These are phyloP conservation scores for Chelmon rostratus DNA, from an alignment of 2,797 vertebrate species.

Conservation along the genomic window DNA sequence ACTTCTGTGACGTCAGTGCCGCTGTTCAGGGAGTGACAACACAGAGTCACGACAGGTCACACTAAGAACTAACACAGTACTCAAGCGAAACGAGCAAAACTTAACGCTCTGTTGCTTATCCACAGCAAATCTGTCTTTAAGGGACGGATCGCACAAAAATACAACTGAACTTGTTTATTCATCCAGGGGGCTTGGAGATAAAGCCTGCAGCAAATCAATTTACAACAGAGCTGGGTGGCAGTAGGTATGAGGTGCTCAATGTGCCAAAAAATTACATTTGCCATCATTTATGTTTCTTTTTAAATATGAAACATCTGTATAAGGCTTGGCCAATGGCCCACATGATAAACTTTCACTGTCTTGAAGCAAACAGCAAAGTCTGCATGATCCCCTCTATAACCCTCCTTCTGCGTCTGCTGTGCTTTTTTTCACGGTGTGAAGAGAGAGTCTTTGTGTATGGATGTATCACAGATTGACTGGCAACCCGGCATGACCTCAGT, in stretches of 20 bases:
- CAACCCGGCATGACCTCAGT: constrained; percentile 72
- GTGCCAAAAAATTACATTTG: constrained; percentile 21
- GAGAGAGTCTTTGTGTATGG: constrained; percentile 69
- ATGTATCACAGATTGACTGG: constrained; percentile 45
- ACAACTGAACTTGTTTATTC: constrained; percentile 8
- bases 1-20: constrained; percentile 59
- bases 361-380: constrained; percentile 23
- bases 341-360: constrained; percentile 22
- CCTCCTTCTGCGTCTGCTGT: constrained; percentile 50
- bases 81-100: not conserved
- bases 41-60: constrained; percentile 46
- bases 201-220: constrained; percentile 15
- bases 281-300: constrained; percentile 12
- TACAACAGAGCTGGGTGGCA: constrained; percentile 12
- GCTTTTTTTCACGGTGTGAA: constrained; percentile 59
- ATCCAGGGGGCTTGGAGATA: not conserved
- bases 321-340: not conserved
- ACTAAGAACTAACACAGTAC: constrained; percentile 21
- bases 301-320: constrained; percentile 20
- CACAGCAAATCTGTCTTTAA: not conserved
- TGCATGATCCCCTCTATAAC: constrained; percentile 4
- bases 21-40: constrained; percentile 38
- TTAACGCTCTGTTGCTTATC: not conserved
- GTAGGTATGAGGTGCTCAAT: not conserved
- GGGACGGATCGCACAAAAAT: not conserved